A percentile compares a stretch with the other conserved stretches of the same genome.
Conservation (phyloP, 2,888 invertebrate species). For the Boloria selene region DNA sequence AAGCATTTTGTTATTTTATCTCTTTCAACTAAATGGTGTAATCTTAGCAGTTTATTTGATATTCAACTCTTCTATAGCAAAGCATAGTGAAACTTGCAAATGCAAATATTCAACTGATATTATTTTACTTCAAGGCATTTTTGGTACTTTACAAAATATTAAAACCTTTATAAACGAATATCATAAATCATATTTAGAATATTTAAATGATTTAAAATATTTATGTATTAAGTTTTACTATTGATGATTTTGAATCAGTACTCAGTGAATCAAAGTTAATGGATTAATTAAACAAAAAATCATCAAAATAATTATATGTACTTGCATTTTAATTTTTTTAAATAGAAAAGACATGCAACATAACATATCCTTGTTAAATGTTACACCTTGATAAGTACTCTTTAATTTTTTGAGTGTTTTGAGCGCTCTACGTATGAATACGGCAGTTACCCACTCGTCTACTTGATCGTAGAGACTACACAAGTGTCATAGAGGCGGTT, state of each 20-base stretch:
- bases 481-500: constrained; percentile 22
- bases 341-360: too few relatives aligned
- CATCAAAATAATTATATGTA: too few relatives aligned
- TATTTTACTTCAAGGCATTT: neutral
- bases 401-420: neutral
- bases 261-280: too few relatives aligned
- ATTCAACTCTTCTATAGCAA: constrained; percentile 13
- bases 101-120: constrained; percentile 5
- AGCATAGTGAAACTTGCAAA: constrained; percentile 13
- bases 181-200: too few relatives aligned
- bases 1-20: neutral
- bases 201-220: too few relatives aligned
- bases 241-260: too few relatives aligned
- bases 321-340: too few relatives aligned
- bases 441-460: constrained; percentile 20
- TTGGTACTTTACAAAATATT: too few relatives aligned
- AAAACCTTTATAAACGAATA: too few relatives aligned
- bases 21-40: neutral
- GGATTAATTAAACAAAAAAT: too few relatives aligned
- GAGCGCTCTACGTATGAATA: constrained; percentile 3
- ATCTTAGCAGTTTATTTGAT: constrained; percentile 16
- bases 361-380: too few relatives aligned
- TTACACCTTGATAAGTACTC: neutral
- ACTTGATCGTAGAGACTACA: constrained; percentile 21
- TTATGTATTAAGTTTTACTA: too few relatives aligned